Base-by-base conservation (phyloP, 2,113 vertebrate species). In the Lycocorax pyrrhopterus region DNA sequence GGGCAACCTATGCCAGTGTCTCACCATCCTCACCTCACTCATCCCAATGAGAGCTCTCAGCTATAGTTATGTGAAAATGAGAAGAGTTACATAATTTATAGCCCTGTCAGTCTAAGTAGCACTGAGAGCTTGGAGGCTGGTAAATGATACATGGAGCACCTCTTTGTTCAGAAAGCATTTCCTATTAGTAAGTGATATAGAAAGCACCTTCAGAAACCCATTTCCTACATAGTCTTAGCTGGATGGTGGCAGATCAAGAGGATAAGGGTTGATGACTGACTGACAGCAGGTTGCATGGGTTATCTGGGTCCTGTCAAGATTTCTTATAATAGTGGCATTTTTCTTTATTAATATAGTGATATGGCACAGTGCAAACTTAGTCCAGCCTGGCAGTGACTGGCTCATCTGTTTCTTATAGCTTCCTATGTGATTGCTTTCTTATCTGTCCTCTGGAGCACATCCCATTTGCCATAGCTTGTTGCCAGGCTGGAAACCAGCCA, bases 91-190 rank as follows among this genome's bases (percentile, higher is more conserved):
- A 77, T 87, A 15, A 82, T 85, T 46, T 69, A 39, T 51, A 73
- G 30, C 30, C 16, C 71, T 92, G 62, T 41, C 67, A 79, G 12
- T 83, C 35, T 55, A 87, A 74, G 46, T 35, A 87, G 71, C 66
- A 26, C 12, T 19, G 43, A 43, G 39, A 90, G 39, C 37, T 33
- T 85, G 66, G 41, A 75, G 64, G 30, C 18, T 68, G 39, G 55
- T 69, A 83, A 89, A 83, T 67, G 58, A 43, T 44, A 63, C 20
- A 33, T 13, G 22, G 8, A 82, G 20, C 44, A 53, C 17, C 14
- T 85, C 49, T 94, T 56, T 87, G 37, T 85, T 87, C 74, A 79
- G 74, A 82, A 91, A 62, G 8, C 16, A 17, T 60, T 64, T 84
- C 35, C 49, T 76, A 7, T 69, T 53, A 49, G 35, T 49, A 82